A percentile compares a stretch with the other conserved stretches of the same genome.
phyloP scores from a whole-genome alignment of 2,797 vertebrate species.

The Philypnodon macrostomus region DNA sequence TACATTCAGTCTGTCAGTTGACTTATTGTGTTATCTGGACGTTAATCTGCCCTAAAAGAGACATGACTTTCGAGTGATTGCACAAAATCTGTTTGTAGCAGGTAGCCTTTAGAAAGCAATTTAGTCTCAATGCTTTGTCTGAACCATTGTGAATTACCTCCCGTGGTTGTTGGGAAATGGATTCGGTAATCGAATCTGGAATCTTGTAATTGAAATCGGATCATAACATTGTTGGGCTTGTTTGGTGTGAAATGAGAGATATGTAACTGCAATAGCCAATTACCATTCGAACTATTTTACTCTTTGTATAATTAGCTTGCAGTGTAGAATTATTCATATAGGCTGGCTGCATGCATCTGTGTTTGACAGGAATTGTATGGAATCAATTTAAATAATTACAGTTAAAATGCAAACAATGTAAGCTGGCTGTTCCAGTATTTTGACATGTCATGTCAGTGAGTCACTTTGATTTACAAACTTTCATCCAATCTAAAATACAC shows the following conservation, averaged over 20 bases:
- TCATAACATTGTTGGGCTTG: neutral
- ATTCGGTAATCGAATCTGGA: no score
- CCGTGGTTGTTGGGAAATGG: constrained; percentile 5
- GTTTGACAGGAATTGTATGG: neutral
- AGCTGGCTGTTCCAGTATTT: neutral
- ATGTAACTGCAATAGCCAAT: neutral
- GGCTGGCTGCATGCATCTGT: no score
- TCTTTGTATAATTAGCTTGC: no score
- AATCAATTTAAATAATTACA: neutral
- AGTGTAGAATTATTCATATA: neutral
- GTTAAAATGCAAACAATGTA: neutral
- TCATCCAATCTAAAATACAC: no score
- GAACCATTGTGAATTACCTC: constrained; percentile 18
- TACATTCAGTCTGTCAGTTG: neutral
- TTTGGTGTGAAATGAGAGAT: constrained; percentile 9
- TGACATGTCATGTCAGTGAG: neutral
- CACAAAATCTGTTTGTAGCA: constrained; percentile 39
- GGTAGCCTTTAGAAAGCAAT: constrained; percentile 44
- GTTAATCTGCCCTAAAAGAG: neutral
- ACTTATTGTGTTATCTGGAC: neutral
- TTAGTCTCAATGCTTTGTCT: constrained; percentile 24
- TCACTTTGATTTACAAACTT: neutral
- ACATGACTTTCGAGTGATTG: constrained; percentile 48
- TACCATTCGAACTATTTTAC: no score
- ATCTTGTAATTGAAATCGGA: constrained; percentile 17